phyloP scores from a whole-genome alignment of 23 tunicate species.

The Ciona savignyi region DNA sequence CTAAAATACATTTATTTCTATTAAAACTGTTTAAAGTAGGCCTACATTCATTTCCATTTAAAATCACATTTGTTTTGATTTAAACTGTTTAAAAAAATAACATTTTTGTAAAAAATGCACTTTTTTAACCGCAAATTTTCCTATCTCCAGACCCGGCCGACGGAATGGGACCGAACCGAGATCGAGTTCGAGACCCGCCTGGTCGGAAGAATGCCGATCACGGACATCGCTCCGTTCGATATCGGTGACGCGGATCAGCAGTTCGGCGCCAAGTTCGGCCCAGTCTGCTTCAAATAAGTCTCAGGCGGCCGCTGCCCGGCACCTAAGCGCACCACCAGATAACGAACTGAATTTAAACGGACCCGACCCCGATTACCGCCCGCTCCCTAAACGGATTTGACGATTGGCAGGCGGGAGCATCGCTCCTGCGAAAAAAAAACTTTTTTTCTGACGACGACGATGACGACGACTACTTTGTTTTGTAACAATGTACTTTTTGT shows the following conservation, averaged over 20 bases:
- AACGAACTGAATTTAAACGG: neutral
- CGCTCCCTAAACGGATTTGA: neutral
- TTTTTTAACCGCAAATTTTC: too few species aligned
- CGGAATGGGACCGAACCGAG: conserved; percentile 50
- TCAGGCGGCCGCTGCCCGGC: neutral
- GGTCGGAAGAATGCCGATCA: conserved; percentile 85
- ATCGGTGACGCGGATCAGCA: conserved; percentile 39
- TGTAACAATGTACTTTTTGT: neutral
- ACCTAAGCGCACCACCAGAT: neutral
- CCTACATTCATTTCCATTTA: too few species aligned
- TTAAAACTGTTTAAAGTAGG: too few species aligned
- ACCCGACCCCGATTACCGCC: neutral
- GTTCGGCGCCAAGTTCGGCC: conserved; percentile 87
- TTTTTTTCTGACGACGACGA: neutral
- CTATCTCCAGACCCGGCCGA: conserved; percentile 31
- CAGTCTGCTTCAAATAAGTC: conserved; percentile 78
- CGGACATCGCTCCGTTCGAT: conserved; percentile 74
- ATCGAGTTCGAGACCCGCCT: conserved; percentile 62
- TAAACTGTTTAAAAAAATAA: too few species aligned
- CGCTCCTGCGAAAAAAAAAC: neutral
- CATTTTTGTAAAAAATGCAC: too few species aligned
- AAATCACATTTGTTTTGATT: too few species aligned
- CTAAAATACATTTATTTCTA: too few species aligned
- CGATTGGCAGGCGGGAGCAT: neutral
- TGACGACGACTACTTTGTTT: neutral